Evolutionary conservation across 2,113 vertebrate genomes (phyloP), one percentile per base, ranked within the genome.

Genomic region (Elanoides forficatus): DNA sequence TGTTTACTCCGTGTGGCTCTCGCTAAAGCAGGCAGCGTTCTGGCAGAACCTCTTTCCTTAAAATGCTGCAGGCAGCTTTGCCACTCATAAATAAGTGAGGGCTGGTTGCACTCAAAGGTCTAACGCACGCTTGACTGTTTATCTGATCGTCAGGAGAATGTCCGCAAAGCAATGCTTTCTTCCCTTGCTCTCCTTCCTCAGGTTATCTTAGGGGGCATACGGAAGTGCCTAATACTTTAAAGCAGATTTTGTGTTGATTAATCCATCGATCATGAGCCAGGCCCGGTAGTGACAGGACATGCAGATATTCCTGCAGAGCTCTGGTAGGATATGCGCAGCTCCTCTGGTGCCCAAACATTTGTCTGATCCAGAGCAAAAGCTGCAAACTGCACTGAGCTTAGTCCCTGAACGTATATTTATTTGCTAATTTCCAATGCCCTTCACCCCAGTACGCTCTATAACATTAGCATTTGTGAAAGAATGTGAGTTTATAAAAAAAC

Each of bases 181-280:
- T 5, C 53, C 86, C 80, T 58, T 45, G 48, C 53, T 74, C 53
- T 13, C 65, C 91, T 45, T 43, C 89, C 81, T 67, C 15, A 50
- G 63, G 29, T 40, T 43, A 2, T 3, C 76, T 22, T 0, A 13
- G 47, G 15, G 45, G 3, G 11, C 10, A 1, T 27, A 2, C 16
- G 59, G 42, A 71, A 30, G 40, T 40, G 55, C 42, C 71, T 62
- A 4, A 32, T 8, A 0, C 53, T 65, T 38, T 4, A 47, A 52
- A 58, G 52, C 38, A 56, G 43, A 27, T 78, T 56, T 79, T 8
- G 2, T 40, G 13, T 18, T 15, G 47, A 4, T 71, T 2, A 16
- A 38, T 65, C 30, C n/a, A 3, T n/a, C 1, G 0, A 7, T 52
- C 4, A 0, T 2, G 36, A 73, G 59, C 11, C 16, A 23, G 53